These are phyloP conservation scores for Cyclina sinensis DNA, from an alignment of 1,140 invertebrate genomes.

Conservation along the genomic window DNA sequence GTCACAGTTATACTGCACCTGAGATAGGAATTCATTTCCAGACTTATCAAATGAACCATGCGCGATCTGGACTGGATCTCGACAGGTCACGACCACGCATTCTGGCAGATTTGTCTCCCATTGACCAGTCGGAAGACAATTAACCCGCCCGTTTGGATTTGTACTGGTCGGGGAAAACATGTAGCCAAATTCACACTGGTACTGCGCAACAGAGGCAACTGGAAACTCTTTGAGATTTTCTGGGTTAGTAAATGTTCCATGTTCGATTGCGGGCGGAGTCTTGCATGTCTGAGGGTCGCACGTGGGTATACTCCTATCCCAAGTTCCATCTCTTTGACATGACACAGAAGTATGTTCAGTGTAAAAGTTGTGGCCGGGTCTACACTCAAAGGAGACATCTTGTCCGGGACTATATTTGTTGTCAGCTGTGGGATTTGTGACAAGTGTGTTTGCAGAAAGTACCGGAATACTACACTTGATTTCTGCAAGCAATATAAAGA, in stretches of 20 bases:
- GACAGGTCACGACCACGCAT: constrained; percentile 76
- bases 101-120: constrained; percentile 78
- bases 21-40: constrained; percentile 84
- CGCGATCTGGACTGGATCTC: constrained; percentile 71
- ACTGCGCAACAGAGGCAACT: constrained; percentile 78
- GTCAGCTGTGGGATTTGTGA: constrained; percentile 47
- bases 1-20: constrained; percentile 92
- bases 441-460: constrained; percentile 77
- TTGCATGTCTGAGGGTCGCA: constrained; percentile 83
- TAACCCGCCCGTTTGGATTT: constrained; percentile 70
- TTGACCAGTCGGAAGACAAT: constrained; percentile 76
- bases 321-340: constrained; percentile 81
- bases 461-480: constrained; percentile 78
- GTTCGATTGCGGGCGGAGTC: constrained; percentile 74
- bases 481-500: constrained; percentile 74
- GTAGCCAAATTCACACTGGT: constrained; percentile 82
- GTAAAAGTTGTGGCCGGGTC: constrained; percentile 73
- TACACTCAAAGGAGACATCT: constrained; percentile 70
- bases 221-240: constrained; percentile 69
- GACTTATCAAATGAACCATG: constrained; percentile 82
- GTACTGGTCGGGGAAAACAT: constrained; percentile 62
- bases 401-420: constrained; percentile 70
- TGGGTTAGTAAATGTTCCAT: constrained; percentile 67
- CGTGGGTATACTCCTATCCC: constrained; percentile 80
- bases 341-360: constrained; percentile 73